phyloP scores from a whole-genome alignment of 2,888 invertebrate genomes.

The Leucozona laternaria region DNA sequence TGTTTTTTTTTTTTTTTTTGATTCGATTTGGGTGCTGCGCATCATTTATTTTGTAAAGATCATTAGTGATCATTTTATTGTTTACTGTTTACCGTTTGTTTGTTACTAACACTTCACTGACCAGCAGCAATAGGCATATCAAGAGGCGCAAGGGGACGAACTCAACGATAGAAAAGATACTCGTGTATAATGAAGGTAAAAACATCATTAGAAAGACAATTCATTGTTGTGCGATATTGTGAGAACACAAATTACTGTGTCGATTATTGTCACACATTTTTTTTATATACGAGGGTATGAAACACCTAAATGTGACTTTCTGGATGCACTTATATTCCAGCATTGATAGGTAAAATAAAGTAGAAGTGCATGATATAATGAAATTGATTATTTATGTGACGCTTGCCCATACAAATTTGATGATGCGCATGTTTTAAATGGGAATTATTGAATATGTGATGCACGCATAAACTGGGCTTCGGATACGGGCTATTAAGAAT shows the following conservation, averaged over 20 bases:
- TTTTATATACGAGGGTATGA: not conserved
- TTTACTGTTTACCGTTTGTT: constrained; percentile 71
- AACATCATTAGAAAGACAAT: constrained; percentile 35
- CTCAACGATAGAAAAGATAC: not conserved
- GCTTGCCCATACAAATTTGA: constrained; percentile 26
- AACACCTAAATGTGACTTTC: constrained; percentile 19
- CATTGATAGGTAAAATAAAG: constrained; percentile 22
- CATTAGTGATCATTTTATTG: constrained; percentile 71
- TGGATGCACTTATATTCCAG: constrained; percentile 2
- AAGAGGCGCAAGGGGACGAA: constrained; percentile 22
- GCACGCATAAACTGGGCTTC: not conserved
- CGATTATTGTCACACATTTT: constrained; percentile 63
- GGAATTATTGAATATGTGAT: not conserved
- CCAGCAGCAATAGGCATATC: constrained; percentile 48
- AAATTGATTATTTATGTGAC: constrained; percentile 61
- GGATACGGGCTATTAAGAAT: constrained; percentile 12
- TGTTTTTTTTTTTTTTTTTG: constrained; percentile 2
- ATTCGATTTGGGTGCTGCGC: constrained; percentile 56
- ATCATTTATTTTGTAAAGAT: constrained; percentile 67
- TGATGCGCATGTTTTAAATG: not conserved
- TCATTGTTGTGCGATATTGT: constrained; percentile 52
- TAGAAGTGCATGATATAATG: constrained; percentile 26
- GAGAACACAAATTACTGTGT: constrained; percentile 64
- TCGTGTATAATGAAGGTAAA: constrained; percentile 26
- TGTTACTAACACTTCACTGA: constrained; percentile 72